Evolutionary conservation across 2,888 invertebrate genomes (phyloP), one percentile per base, ranked within the genome.

Genomic region (Drosophila emarginata): DNA sequence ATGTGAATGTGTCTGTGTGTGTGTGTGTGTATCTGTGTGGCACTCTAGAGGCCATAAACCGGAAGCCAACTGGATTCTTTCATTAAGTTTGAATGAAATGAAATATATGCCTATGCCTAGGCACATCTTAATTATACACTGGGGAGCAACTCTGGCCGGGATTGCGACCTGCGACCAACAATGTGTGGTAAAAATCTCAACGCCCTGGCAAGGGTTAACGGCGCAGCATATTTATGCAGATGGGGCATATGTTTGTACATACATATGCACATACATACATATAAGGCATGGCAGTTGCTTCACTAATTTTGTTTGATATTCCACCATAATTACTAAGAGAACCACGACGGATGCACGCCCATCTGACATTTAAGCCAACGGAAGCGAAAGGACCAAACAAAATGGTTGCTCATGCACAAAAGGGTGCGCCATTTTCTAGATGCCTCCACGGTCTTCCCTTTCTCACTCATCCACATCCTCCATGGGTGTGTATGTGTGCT

Each of bases 1-100:
- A 28, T n/a, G 39, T 32, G 21, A 18, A 51, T 52, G 36, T 61
- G 36, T 51, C 23, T 9, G 70, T 62, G 63, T 51, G 40, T 37
- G 26, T 18, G 37, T 36, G 7, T 39, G 21, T 9, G 18, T 21
- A 51, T 18, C 18, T 37, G 56, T 52, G 50, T 45, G 45, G 21
- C 21, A 45, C 53, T 28, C 28, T 26, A 15, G 45, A 45, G 23
- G 45, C 59, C 45, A 26, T 40, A 18, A 56, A 45, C 50, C 65
- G 36, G 40, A 40, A 58, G 53, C 67, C 63, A 57, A 51, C 36
- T 54, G 59, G 74, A 73, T 87, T 86, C 77, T 77, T 77, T 89
- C 89, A 88, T 88, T 89, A 89, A 87, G 67, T 84, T 89, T 88
- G 87, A 85, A 88, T 88, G 79, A 85, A 87, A 79, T 78, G 63